Base-by-base conservation (phyloP, 2,797 vertebrate species). In the Rhinogobio ventralis region DNA sequence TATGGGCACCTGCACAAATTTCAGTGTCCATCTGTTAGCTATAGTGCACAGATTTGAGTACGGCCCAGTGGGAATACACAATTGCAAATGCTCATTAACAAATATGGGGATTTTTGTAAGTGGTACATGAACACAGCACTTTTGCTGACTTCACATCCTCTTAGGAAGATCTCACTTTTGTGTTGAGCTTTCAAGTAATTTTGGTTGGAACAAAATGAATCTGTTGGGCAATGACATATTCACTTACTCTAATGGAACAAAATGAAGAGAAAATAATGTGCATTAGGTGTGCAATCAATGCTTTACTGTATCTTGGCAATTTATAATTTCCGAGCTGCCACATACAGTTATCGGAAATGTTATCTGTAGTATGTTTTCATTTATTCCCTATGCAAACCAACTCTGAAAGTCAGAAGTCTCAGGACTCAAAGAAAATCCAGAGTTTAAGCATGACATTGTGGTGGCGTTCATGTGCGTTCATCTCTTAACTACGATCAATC, bases 11-110 rank as follows among this genome's bases (percentile, higher is more conserved):
- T 55, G 51, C 53, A 25, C 51, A 76, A 76, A 76, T 76, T 36
- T 76, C 30, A 57, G 5, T 76, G 51, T 57, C 73, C 51, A 75
- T 75, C 30, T 75, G 73, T 75, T 75, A n/a, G 51, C 13, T 57
- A n/a, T 25, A 39, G 7, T n/a, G 20, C 30, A 76, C 73, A 39
- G 20, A 76, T 57, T 33, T 75, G 20, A 14, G 30, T 3, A 53
- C 5, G 2, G 11, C 49, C 19, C 49, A 8, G 72, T 75, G 30
- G 30, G 55, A 75, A 75, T n/a, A 7, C 28, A 39, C 6, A 39
- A 39, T 57, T 76, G 13, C 36, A 23, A 76, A 57, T 76, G 53
- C 74, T 25, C 3, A 5, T 57, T 76, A 57, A 53, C 13, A 57
- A 76, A 57, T 25, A 57, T 39, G 74, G 2, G 23, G 20, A 57